Base-by-base conservation (phyloP, 2,797 vertebrate genomes). In the Mycteria americana region DNA sequence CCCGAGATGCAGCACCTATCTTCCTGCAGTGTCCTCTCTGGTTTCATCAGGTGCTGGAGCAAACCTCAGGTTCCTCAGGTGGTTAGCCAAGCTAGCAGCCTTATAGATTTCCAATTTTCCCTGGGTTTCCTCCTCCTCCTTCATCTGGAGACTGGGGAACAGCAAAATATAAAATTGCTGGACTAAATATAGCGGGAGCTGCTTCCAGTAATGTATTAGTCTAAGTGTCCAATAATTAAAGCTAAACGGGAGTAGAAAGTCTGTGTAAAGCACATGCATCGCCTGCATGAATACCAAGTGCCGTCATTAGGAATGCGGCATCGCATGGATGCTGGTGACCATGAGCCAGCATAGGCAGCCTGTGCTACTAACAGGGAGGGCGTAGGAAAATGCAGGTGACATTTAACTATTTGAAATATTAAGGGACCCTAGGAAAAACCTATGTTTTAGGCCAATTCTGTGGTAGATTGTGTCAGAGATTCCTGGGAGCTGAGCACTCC, bases 121-220 rank as follows among this genome's bases (percentile, higher is more conserved):
- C 13, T 56, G 33, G 24, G 31, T 46, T 94, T 89, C 39, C 37
- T 28, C 53, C 53, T 60, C 35, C 39, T 85, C 13, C 67, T 79
- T 85, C 50, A 72, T 65, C 67, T 70, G 41, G 48, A 93, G 73
- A 23, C 79, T 18, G 6, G 28, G 62, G 70, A 88, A 87, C 30
- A 46, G 23, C 33, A 75, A 92, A 92, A 84, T 81, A 43, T 35
- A 48, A 92, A 92, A 93, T 76, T 56, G 10, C 67, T 22, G 35
- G 46, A 93, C 96, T 97, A 97, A 96, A 96, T 92, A 97, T 92
- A 97, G 95, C 87, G 41, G 27, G 33, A 67, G 68, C 82, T 76
- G 51, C 95, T 97, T 97, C 96, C 96, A 73, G 84, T 96, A 95
- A 96, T 56, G 48, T 95, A 83, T 93, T 77, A 89, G 75, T 85